phyloP scores from a whole-genome alignment of 37 sponge, comb jelly and placozoan species.

The Bolinopsis microptera region DNA sequence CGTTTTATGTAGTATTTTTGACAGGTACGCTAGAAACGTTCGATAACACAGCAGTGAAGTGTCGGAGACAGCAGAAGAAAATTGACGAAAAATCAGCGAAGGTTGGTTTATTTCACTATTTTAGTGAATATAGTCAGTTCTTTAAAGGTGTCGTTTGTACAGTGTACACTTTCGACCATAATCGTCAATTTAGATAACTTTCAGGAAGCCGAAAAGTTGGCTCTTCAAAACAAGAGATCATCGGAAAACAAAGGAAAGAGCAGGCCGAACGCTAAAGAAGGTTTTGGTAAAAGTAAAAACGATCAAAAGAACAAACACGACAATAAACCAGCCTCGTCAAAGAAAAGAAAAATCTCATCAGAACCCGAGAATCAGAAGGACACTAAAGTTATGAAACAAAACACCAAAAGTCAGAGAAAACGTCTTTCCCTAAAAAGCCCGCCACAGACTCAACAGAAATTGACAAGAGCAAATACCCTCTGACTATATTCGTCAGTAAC shows the following conservation, averaged over 20 bases:
- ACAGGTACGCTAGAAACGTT: slow-evolving; percentile 26
- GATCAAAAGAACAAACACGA: neutral
- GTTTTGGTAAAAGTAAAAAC: neutral
- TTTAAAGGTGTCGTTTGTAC: no score
- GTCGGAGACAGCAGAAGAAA: slow-evolving; percentile 43
- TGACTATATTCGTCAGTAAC: slow-evolving; percentile 51
- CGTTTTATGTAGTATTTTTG: neutral
- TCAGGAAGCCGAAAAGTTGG: slow-evolving; percentile 22
- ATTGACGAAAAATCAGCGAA: slow-evolving; percentile 43
- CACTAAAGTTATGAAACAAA: neutral
- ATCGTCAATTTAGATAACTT: no score
- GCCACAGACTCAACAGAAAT: neutral
- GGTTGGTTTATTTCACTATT: neutral
- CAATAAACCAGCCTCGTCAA: neutral
- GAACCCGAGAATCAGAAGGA: neutral
- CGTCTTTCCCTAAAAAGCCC: neutral
- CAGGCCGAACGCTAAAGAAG: neutral
- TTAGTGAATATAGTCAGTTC: no score
- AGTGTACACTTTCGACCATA: no score
- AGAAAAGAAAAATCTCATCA: slow-evolving; percentile 39
- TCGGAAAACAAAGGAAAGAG: neutral
- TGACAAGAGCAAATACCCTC: slow-evolving; percentile 27
- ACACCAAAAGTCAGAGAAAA: neutral
- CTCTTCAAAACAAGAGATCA: neutral
- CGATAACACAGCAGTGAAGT: slow-evolving; percentile 28